Evolutionary conservation across 2,888 invertebrate species (phyloP).

Genomic region (Prionchulus punctatus): DNA sequence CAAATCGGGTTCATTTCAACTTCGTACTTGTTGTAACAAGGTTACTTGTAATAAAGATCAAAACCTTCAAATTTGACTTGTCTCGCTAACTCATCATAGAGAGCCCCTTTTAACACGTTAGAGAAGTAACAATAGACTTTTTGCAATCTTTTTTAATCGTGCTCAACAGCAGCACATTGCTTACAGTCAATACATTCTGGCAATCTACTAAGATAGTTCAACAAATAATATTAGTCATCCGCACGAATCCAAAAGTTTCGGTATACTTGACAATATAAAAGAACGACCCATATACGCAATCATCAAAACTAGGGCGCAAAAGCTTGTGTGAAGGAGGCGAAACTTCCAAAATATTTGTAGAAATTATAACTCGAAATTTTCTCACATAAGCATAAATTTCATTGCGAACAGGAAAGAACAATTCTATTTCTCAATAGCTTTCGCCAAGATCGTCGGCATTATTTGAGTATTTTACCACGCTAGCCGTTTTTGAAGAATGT

Average conservation of each 20-base stretch:
- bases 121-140: too few relatives aligned
- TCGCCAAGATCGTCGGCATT: not conserved
- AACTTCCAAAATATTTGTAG: not conserved
- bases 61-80: too few relatives aligned
- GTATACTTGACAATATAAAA: not conserved
- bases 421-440: not conserved
- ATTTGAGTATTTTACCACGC: not conserved
- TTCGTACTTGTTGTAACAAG: too few relatives aligned
- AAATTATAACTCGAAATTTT: not conserved
- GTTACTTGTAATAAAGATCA: too few relatives aligned
- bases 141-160: too few relatives aligned
- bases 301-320: not conserved
- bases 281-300: not conserved
- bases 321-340: not conserved
- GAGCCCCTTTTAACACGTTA: too few relatives aligned
- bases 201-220: not conserved
- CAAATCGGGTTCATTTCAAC: too few relatives aligned
- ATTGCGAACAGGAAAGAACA: not conserved
- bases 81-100: too few relatives aligned
- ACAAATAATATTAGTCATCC: not conserved
- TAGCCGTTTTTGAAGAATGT: not conserved
- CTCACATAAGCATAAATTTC: not conserved
- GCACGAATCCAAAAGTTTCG: not conserved
- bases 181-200: not conserved
- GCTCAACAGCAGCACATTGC: not conserved